Evolutionary conservation across 2,797 vertebrate species (phyloP).

Genomic region (Chiroxiphia lanceolata): DNA sequence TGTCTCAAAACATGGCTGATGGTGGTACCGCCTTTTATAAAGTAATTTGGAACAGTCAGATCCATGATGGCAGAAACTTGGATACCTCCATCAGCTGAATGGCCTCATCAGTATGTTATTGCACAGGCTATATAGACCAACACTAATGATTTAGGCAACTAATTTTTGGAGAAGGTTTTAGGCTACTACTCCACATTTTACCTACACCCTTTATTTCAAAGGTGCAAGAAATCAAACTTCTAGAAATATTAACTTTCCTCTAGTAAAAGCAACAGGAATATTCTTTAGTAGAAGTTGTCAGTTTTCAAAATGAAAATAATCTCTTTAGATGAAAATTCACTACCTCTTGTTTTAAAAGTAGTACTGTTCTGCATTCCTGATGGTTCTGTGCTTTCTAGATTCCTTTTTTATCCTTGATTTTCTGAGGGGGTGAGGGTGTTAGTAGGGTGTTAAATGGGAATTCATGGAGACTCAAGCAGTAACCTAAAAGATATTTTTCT

Average conservation of each 20-base stretch:
- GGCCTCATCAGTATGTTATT: background rate
- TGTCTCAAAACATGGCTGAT: background rate
- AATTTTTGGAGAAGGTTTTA: background rate
- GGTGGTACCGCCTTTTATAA: background rate
- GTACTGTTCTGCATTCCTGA: background rate
- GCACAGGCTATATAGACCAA: background rate
- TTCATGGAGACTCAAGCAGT: background rate
- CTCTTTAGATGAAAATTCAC: background rate
- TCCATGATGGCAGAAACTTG: background rate
- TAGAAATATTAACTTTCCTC: background rate
- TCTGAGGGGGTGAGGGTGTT: background rate
- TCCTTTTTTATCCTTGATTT: background rate
- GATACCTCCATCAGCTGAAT: background rate
- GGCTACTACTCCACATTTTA: background rate
- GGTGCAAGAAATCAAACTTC: background rate
- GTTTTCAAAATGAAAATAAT: background rate
- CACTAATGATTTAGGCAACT: background rate
- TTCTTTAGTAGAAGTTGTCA: background rate
- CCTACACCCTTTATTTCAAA: background rate
- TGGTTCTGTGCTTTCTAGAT: background rate
- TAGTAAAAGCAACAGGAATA: background rate
- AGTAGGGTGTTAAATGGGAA: background rate
- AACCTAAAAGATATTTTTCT: background rate
- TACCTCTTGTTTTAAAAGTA: background rate
- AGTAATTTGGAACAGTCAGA: background rate